Base-by-base conservation (phyloP, 2,888 invertebrate species). In the Camptogramma bilineatum region DNA sequence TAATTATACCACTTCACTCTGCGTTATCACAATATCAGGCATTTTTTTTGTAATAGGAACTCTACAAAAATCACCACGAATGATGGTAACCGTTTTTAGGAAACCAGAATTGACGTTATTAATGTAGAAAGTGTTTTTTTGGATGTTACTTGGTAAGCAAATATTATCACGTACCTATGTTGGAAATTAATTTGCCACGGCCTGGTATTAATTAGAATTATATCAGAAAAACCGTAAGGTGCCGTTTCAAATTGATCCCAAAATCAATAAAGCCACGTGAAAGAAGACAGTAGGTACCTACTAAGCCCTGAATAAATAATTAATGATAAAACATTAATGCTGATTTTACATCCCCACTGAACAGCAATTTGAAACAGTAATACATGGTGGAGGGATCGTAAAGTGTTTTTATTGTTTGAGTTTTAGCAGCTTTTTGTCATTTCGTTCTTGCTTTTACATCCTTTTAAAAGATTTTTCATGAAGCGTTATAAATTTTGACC, bases 381-480 rank as follows among this genome's bases (percentile, higher is more conserved):
- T 74, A 80, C 75, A 79, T 81, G 83, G 83, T 82, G 77, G 76
- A 77, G 69, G 54, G 69, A 66, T 82, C 84, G 78, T 86, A 87
- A 86, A 84, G 69, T 66, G 76, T 76, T 84, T 84, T 87, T 81
- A 80, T 72, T 73, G 77, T 74, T 70, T 60, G 66, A 64, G 63
- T 65, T 79, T 80, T 76, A 77, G 76, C 76, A 69, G 74, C 73
- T 68, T 73, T 59, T 69, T 71, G 73, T 74, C 75, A 71, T 74
- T 68, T 71, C 70, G 71, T 60, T 53, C 39, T 55, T 53, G 70
- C 52, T 62, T 68, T 66, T 73, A 76, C 66, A 68, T 71, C 24
- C 39, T 47, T 50, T 39, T 56, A 50, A 68, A 56, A 65, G 62
- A 57, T 57, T 65, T 68, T 66, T 68, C 50, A 70, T 66, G 64